Evolutionary conservation across 2,888 invertebrate genomes (phyloP), one percentile per base, ranked within the genome.

Genomic region (Ichneumoninae sp.): DNA sequence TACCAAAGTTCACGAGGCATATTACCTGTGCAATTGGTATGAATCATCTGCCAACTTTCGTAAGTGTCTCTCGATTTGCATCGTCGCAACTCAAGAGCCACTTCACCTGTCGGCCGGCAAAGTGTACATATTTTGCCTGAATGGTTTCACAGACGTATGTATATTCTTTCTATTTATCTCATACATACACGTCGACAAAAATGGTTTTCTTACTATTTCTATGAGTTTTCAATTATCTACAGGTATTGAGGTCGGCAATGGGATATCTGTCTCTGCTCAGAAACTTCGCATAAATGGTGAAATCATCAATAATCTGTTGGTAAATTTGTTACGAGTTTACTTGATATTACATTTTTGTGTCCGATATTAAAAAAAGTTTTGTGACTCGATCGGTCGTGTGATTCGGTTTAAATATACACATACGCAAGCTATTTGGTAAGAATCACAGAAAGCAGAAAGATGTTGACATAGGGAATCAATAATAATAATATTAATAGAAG

Each of bases 21-120:
- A 95, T 86, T 95, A 95, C 87, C 94, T 94, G 82, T 94, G 94
- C 85, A 94, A 94, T 5, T 95, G 95, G 96, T 93, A 94, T 74
- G 94, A 95, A n/a, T 95, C 95, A 87, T 92, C 94, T 69, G 88
- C 87, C 0, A 91, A 91, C 81, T 95, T 95, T 89, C 93, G 93
- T 16, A 93, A 93, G 10, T 91, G 92, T 13, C 89, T 95, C 26
- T 90, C 94, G 83, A 93, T 95, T 70, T 94, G 94, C 1, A 93
- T 95, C 93, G 94, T 94, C 86, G 93, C 94, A 2, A 94, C 95
- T 90, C 94, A 95, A 88, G 93, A 92, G 8, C 94, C 94, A 0
- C 94, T 94, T 36, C 92, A 94, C 13, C 94, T 95, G 85, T 94
- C 93, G 79, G 95, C 95, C 8, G 95, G 95, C 8, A 95, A 95